Percentiles rank a stretch among this genome's conserved stretches.
Evolutionary conservation across 2,797 vertebrate genomes (phyloP).

Genomic region (Esox lucius): DNA sequence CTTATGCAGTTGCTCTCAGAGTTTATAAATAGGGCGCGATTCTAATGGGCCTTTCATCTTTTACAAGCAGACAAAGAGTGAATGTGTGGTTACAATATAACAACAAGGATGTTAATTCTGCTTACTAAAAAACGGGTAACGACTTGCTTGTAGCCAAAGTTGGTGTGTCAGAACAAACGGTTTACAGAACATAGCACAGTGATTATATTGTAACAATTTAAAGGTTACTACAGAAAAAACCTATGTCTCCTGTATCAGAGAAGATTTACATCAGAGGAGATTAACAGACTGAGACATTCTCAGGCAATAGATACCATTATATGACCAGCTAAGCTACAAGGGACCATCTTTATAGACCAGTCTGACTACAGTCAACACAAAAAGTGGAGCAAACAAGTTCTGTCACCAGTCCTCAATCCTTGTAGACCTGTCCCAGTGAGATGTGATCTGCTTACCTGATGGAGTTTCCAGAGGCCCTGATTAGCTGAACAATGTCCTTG

Average conservation of each 20-base stretch:
- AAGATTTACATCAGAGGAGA: not conserved
- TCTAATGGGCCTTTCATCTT: constrained; percentile 63
- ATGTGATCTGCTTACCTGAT: constrained; percentile 75
- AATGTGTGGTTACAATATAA: constrained; percentile 44
- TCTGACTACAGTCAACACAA: not conserved
- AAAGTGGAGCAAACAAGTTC: not conserved
- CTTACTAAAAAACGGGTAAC: not conserved
- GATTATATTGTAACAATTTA: not conserved
- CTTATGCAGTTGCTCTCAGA: constrained; percentile 25
- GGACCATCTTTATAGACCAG: not conserved
- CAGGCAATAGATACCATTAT: not conserved
- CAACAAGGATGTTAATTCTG: not conserved
- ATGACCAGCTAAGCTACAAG: too few relatives aligned
- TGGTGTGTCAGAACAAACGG: not conserved
- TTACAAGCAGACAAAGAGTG: constrained; percentile 43
- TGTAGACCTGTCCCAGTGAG: not conserved
- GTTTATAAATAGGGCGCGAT: constrained; percentile 20
- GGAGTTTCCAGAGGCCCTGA: constrained; percentile 84
- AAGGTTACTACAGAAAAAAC: not conserved
- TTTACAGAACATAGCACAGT: not conserved
- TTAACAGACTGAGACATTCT: not conserved
- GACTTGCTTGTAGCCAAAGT: not conserved
- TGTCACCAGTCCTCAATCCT: not conserved
- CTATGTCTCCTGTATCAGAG: not conserved
- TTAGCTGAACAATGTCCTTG: constrained; percentile 94